A percentile compares a stretch with the other conserved stretches of the same genome.
These are phyloP conservation scores for Helobdella robusta DNA, from an alignment of 2,888 invertebrate genomes.

Conservation along the genomic window DNA sequence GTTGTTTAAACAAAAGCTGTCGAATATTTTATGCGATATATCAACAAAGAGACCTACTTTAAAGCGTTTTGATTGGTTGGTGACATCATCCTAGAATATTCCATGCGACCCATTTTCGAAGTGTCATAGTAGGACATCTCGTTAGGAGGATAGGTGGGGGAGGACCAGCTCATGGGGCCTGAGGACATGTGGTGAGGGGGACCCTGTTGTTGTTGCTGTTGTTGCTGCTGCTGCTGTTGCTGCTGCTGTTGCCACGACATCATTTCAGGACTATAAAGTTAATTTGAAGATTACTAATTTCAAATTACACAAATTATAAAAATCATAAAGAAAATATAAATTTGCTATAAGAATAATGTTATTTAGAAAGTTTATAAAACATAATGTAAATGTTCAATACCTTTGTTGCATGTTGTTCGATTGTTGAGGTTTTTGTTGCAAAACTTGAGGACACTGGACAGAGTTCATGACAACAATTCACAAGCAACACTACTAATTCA, in stretches of 20 bases:
- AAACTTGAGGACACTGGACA: conserved; percentile 6
- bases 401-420: too few species aligned
- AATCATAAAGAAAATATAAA: not conserved
- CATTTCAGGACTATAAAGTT: conserved; percentile 8
- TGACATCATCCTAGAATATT: conserved; percentile 17
- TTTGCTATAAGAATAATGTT: not conserved
- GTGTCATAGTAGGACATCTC: conserved; percentile 11
- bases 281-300: not conserved
- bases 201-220: not conserved
- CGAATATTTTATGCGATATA: too few species aligned
- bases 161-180: not conserved
- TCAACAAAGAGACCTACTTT: conserved; percentile 6
- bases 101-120: conserved; percentile 14
- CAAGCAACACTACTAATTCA: not conserved
- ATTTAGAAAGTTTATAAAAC: not conserved
- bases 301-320: not conserved
- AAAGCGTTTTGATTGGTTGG: conserved; percentile 8
- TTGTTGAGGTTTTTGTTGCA: not conserved
- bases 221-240: not conserved
- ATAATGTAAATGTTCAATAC: not conserved
- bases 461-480: conserved; percentile 9
- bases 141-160: not conserved
- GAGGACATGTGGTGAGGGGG: too few species aligned
- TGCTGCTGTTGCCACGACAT: not conserved
- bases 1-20: too few species aligned